These are phyloP conservation scores for Oxygymnocypris stewartii DNA, from an alignment of 2,113 vertebrate species.

Conservation along the genomic window DNA sequence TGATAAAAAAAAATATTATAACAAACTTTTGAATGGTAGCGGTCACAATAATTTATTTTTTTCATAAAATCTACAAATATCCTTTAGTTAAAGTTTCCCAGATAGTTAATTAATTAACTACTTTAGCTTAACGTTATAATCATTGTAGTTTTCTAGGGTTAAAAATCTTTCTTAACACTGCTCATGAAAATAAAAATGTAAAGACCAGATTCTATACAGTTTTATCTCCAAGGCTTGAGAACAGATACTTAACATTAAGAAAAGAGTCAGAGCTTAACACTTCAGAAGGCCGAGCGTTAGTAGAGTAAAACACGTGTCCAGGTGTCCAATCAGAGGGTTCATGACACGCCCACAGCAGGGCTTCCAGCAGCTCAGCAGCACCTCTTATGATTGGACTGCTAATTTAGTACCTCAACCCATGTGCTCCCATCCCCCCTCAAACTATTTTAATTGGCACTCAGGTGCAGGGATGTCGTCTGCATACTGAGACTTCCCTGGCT, in stretches of 20 bases:
- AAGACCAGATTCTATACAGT: neutral
- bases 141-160: neutral
- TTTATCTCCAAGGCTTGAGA: neutral
- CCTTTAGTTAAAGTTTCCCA: neutral
- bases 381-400: conserved; percentile 9
- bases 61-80: neutral
- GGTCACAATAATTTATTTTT: too few relatives aligned
- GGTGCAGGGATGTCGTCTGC: conserved; percentile 11
- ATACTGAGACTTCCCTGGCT: neutral
- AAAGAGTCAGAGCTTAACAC: neutral
- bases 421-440: neutral
- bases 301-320: neutral
- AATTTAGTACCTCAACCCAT: conserved; percentile 2
- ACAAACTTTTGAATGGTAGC: too few relatives aligned
- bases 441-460: conserved; percentile 30
- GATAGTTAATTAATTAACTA: neutral
- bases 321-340: conserved; percentile 21
- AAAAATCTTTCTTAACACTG: neutral
- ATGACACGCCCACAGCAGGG: neutral
- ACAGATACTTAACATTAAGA: neutral
- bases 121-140: neutral
- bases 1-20: too few relatives aligned
- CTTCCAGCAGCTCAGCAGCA: neutral
- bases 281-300: neutral
- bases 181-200: neutral